Conservation (phyloP, 2,113 vertebrate genomes). For the Xerus inauris region DNA sequence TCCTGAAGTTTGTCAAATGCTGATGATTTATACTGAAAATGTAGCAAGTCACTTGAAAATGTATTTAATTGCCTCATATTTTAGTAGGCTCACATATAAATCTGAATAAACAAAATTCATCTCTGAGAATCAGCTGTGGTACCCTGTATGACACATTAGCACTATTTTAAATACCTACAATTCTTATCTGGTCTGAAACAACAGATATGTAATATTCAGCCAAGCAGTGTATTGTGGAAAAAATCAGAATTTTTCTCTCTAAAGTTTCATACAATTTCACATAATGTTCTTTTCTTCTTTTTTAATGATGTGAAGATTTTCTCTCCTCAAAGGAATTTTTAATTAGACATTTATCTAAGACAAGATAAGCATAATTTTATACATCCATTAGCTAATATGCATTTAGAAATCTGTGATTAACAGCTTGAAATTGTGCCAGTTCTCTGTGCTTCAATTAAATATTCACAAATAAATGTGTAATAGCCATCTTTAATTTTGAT, state of each 20-base stretch:
- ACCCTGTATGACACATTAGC: neutral
- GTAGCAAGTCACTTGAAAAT: conserved; percentile 9
- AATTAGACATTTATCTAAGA: conserved; percentile 79
- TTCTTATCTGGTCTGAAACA: neutral
- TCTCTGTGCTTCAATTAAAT: conserved; percentile 76
- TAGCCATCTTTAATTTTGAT: conserved; percentile 64
- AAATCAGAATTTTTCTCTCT: neutral
- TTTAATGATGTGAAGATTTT: conserved; percentile 64
- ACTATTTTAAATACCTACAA: neutral
- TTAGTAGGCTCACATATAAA: conserved; percentile 1
- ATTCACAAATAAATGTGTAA: conserved; percentile 67
- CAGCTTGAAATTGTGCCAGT: conserved; percentile 70
- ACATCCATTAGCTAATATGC: conserved; percentile 68
- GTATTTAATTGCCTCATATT: conserved; percentile 31
- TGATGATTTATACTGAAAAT: conserved; percentile 37
- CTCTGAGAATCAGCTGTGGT: neutral
- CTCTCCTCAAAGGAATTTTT: conserved; percentile 63
- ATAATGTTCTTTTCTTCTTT: conserved; percentile 23
- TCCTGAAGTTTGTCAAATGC: neutral
- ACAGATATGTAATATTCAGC: neutral
- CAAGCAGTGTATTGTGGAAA: neutral
- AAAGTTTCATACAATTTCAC: conserved; percentile 39
- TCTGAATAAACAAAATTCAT: conserved; percentile 50
- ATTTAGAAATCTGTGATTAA: conserved; percentile 76
- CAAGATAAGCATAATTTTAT: conserved; percentile 74